These are phyloP conservation scores for Aegotheles bennettii DNA, from an alignment of 2,113 vertebrate species.

Conservation along the genomic window DNA sequence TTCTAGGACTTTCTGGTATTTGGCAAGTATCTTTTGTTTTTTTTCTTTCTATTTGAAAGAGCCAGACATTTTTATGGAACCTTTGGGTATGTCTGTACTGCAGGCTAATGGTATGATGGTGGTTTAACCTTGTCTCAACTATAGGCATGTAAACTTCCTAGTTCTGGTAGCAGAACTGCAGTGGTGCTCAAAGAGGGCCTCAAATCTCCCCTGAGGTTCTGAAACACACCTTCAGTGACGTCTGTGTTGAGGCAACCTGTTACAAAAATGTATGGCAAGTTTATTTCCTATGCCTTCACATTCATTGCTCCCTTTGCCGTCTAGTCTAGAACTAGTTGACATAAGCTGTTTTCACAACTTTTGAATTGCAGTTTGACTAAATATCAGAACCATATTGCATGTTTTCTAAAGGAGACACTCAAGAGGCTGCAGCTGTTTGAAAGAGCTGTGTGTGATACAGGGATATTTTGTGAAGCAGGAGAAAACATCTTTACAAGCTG, in stretches of 20 bases:
- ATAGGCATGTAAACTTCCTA: not conserved
- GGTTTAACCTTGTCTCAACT: not conserved
- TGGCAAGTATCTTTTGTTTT: not conserved
- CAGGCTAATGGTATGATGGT: not conserved
- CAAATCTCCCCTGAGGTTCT: not conserved
- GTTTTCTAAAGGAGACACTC: not conserved
- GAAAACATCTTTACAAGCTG: not conserved
- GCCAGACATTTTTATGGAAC: not conserved
- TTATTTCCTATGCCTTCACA: not conserved
- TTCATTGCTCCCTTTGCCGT: not conserved
- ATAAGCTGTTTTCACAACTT: not conserved
- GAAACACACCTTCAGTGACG: not conserved
- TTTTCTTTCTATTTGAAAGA: not conserved
- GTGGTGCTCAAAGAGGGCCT: not conserved
- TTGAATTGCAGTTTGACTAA: not conserved
- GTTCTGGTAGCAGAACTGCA: not conserved
- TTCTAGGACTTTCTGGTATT: not conserved
- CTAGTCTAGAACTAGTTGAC: not conserved
- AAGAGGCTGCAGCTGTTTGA: not conserved
- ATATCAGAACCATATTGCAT: not conserved
- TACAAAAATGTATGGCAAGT: not conserved
- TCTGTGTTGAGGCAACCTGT: not conserved
- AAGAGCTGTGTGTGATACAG: not conserved
- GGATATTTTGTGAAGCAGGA: not conserved
- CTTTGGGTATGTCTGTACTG: not conserved